Conservation (phyloP, 1,140 invertebrate species). For the Antheraea pernyi region DNA sequence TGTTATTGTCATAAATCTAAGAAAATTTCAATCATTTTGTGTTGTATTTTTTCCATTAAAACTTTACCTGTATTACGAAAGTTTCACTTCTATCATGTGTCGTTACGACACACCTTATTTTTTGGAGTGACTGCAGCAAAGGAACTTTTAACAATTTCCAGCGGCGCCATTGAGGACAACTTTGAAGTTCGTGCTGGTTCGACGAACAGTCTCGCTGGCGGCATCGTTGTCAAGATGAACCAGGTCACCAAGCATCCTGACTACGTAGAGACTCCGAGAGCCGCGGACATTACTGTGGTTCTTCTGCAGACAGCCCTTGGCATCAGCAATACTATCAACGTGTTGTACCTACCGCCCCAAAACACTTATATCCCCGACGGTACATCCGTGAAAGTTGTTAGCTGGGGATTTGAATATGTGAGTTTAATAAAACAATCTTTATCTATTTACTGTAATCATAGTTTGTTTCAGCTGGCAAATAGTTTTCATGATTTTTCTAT, state of each 20-base stretch:
- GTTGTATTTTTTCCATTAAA: no score
- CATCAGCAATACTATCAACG: conserved; percentile 32
- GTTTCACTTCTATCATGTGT: no score
- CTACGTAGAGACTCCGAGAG: conserved; percentile 35
- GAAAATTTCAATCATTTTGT: no score
- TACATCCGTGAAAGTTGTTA: conserved; percentile 34
- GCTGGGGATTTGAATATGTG: conserved; percentile 59
- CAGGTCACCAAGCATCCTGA: conserved; percentile 39
- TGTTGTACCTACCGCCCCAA: conserved; percentile 43
- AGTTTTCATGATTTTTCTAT: no score
- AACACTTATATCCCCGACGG: conserved; percentile 38
- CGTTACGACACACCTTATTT: no score
- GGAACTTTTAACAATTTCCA: conserved; percentile 12
- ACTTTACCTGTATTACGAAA: no score
- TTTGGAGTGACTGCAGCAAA: no score
- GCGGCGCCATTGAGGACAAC: conserved; percentile 39
- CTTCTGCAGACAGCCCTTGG: conserved; percentile 29
- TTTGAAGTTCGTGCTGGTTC: conserved; percentile 50
- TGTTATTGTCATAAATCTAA: no score
- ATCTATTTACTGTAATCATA: no score
- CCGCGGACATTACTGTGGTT: conserved; percentile 43
- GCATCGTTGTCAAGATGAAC: conserved; percentile 18
- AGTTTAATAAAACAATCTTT: conserved; percentile 20
- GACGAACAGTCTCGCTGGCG: conserved; percentile 43
- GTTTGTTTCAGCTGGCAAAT: no score